Base-by-base conservation (phyloP, 1,140 invertebrate species). In the Gonioctena quinquepunctata region DNA sequence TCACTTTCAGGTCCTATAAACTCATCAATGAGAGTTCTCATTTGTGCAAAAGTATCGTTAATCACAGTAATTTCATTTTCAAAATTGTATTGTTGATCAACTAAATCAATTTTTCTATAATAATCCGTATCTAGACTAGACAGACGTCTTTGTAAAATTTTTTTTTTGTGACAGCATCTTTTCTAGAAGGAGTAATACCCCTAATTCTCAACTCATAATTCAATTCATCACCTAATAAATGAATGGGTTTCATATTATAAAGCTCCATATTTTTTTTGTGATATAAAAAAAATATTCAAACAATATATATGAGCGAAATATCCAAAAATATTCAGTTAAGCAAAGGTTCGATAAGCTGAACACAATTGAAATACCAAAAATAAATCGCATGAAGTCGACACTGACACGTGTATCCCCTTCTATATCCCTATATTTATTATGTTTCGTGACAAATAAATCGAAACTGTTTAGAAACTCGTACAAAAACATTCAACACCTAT, bases 141-240 rank as follows among this genome's bases (percentile, higher is more conserved):
- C 18, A 62, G 27, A n/a, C 11, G 18, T 13, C 28, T 62, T 27
- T 16, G 26, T 16, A 62, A 19, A 13, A 62, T 62, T 62, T 62
- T 62, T 7, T 8, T 27, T 62, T 62, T 27, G 11, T 26, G 13
- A 11, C 8, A 18, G 25, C 21, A 42, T 62, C 60, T 42, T 62
- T 62, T 16, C 23, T 27, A 7, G n/a, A 13, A 27, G 23, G 25
- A 28, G 23, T 8, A 25, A 28, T 62, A 16, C 23, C 60, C 4
- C 60, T 62, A 26, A 62, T 62, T 28, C 60, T 27, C 21, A 62
- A 27, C 18, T 62, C 60, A 19, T 62, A 62, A 19, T 62, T 28
- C 16, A 61, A 18, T 61, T 61, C 57, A 3, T 61, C 57, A 25
- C 8, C 25, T 8, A 16, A 23, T 28, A 61, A 61, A 26, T 61